Conservation (phyloP, 2,888 invertebrate genomes). For the Leptura quadrifasciata region DNA sequence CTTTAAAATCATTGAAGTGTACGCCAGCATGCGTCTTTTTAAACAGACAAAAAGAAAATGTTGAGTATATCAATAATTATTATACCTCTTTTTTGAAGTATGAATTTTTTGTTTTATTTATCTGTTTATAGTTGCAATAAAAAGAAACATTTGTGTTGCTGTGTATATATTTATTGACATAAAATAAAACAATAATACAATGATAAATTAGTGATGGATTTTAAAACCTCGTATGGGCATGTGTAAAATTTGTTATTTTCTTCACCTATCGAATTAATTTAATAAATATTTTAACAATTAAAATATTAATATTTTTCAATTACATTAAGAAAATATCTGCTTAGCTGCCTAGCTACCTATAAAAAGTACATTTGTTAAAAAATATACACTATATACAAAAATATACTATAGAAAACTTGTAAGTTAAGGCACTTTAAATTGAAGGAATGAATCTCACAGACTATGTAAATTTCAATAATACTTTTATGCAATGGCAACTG, state of each 20-base stretch:
- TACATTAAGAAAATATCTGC: constrained; percentile 39
- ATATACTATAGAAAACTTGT: constrained; percentile 34
- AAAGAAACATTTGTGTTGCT: neutral
- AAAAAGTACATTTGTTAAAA: constrained; percentile 47
- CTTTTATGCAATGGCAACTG: constrained; percentile 25
- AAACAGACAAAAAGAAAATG: too few relatives aligned
- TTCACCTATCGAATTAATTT: constrained; percentile 11
- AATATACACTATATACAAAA: constrained; percentile 53
- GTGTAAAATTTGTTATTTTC: constrained; percentile 15
- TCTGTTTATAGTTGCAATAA: too few relatives aligned
- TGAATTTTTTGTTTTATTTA: too few relatives aligned
- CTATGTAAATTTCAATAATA: constrained; percentile 37
- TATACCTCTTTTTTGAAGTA: too few relatives aligned
- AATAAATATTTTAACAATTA: constrained; percentile 38
- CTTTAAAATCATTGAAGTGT: too few relatives aligned
- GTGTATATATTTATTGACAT: constrained; percentile 27
- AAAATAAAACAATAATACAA: constrained; percentile 39
- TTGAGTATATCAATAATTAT: too few relatives aligned
- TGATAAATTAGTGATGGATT: constrained; percentile 27
- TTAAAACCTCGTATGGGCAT: constrained; percentile 2
- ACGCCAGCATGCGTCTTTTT: too few relatives aligned
- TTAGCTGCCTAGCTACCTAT: constrained; percentile 38
- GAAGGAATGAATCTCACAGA: constrained; percentile 47
- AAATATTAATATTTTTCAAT: constrained; percentile 36
- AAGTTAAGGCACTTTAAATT: constrained; percentile 45